Evolutionary conservation across 2,113 vertebrate species (phyloP).

Genomic region (Rhea americana): DNA sequence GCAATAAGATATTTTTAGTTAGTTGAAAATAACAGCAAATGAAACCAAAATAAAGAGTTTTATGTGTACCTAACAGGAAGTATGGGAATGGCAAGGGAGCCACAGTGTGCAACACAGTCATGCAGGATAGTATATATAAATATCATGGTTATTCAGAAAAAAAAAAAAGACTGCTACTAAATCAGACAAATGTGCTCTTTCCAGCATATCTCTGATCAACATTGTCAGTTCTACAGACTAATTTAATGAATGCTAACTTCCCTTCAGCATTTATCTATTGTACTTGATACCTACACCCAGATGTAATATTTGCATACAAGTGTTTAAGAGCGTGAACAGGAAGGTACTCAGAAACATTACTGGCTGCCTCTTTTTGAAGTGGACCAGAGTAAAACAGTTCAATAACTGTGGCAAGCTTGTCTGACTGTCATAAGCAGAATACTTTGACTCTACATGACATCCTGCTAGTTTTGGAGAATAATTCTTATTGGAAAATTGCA

Average conservation of each 20-base stretch:
- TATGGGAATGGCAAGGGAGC: neutral
- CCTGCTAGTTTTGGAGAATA: neutral
- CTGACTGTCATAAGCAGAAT: neutral
- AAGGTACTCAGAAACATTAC: neutral
- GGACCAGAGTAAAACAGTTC: neutral
- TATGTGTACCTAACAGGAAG: neutral
- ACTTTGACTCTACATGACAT: neutral
- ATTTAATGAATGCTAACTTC: rapidly evolving
- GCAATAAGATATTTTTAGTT: neutral
- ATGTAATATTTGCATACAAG: rapidly evolving
- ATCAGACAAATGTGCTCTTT: rapidly evolving
- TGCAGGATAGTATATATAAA: neutral
- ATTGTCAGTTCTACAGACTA: neutral
- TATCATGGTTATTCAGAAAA: neutral
- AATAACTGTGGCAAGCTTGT: neutral
- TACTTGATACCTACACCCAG: neutral
- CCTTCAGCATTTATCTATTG: neutral
- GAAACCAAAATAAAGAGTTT: neutral
- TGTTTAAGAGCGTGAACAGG: rapidly evolving
- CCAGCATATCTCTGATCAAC: neutral
- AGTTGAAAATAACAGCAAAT: neutral
- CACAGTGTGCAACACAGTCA: neutral
- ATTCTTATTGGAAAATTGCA: neutral
- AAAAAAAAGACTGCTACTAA: neutral
- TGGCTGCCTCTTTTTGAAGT: neutral